A percentile compares a stretch with the other conserved stretches of the same genome.
phyloP scores from a whole-genome alignment of 2,113 vertebrate species.

The Puffinus mauretanicus region DNA sequence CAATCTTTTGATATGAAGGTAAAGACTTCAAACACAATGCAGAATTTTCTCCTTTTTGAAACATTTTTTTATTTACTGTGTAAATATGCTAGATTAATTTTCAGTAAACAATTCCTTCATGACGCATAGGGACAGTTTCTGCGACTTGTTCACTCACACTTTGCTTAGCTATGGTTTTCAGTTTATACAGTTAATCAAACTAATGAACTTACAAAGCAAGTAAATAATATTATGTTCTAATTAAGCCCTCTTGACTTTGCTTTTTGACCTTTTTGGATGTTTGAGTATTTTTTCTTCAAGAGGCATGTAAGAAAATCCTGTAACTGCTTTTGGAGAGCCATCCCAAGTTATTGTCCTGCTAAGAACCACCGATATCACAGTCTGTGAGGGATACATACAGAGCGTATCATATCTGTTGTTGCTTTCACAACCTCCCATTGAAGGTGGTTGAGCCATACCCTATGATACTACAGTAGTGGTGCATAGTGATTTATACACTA shows the following conservation, averaged over 20 bases:
- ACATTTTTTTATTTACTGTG: not conserved
- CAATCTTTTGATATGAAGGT: not conserved
- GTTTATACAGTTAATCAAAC: not conserved
- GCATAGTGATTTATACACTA: not conserved
- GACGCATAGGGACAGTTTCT: not conserved
- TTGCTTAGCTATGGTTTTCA: not conserved
- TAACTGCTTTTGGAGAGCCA: not conserved
- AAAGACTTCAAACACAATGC: not conserved
- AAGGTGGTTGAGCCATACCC: not conserved
- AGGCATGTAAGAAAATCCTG: not conserved
- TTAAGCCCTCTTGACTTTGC: not conserved
- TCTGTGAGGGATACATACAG: not conserved
- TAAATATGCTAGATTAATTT: not conserved
- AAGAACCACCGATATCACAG: not conserved
- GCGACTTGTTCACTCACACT: not conserved
- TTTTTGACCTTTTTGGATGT: not conserved
- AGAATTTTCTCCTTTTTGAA: not conserved
- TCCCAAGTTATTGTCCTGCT: not conserved
- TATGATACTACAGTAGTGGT: not conserved
- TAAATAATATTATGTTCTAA: not conserved
- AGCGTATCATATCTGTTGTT: rapidly evolving
- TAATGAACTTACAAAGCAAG: not conserved
- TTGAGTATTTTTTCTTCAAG: not conserved
- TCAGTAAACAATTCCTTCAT: not conserved
- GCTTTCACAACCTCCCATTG: not conserved